phyloP scores from a whole-genome alignment of 2,888 invertebrate species.

The Dasysyrphus tricinctus region DNA sequence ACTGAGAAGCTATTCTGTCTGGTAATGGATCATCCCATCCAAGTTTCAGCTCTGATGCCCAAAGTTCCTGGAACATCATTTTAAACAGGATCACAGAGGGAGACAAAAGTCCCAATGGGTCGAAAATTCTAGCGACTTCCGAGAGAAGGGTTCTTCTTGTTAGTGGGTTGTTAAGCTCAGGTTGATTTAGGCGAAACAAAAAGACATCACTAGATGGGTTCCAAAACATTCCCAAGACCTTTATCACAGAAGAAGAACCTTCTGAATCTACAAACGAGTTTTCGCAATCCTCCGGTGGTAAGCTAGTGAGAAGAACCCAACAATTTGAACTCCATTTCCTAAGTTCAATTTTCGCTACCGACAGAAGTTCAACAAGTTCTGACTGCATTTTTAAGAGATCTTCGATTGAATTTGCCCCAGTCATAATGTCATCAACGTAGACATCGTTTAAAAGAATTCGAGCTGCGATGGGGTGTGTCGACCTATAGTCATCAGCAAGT shows the following conservation, averaged over 20 bases:
- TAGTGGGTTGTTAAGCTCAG: too few species aligned
- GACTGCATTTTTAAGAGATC: conserved; percentile 2
- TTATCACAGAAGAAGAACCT: conserved; percentile 5
- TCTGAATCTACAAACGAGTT: conserved; percentile 15
- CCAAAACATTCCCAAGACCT: conserved; percentile 17
- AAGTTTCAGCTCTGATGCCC: too few species aligned
- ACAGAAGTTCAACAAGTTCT: conserved; percentile 14
- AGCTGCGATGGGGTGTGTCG: background rate
- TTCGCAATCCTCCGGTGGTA: conserved; percentile 12
- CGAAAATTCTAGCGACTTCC: background rate
- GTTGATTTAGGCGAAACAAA: too few species aligned
- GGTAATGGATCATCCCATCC: too few species aligned
- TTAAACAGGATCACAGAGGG: background rate
- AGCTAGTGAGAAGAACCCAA: conserved; percentile 11
- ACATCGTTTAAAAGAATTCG: background rate
- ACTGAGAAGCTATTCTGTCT: too few species aligned
- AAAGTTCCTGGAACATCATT: too few species aligned
- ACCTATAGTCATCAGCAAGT: conserved; percentile 25
- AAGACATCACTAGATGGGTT: too few species aligned
- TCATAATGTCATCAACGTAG: too few species aligned
- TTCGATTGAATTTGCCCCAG: background rate
- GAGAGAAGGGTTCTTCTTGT: too few species aligned
- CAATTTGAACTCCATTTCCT: conserved; percentile 51
- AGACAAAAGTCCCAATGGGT: conserved; percentile 10
- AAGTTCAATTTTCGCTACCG: conserved; percentile 4